A percentile compares a stretch with the other conserved stretches of the same genome.
Conservation (phyloP, 2,888 invertebrate species). For the Alcis repandata region DNA sequence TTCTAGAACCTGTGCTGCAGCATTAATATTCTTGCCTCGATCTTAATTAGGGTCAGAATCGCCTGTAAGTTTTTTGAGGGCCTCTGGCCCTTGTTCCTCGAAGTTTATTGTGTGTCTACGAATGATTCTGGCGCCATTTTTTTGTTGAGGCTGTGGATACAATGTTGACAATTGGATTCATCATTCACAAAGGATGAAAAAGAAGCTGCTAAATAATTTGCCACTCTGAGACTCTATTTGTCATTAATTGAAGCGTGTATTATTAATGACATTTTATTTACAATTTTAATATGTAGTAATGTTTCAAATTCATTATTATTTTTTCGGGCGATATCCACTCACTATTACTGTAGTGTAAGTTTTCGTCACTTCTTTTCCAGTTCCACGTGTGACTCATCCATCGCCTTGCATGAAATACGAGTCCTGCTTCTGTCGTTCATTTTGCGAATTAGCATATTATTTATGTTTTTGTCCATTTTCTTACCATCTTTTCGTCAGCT, state of each 20-base stretch:
- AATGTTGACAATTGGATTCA: constrained; percentile 40
- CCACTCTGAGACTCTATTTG: constrained; percentile 36
- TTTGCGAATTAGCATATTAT: no score
- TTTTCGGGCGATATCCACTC: not conserved
- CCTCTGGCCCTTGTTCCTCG: constrained; percentile 49
- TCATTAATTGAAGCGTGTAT: constrained; percentile 22
- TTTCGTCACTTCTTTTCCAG: no score
- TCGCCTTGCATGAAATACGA: no score
- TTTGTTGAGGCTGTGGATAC: constrained; percentile 35
- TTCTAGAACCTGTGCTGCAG: constrained; percentile 10
- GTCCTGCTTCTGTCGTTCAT: no score
- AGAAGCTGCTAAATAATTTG: constrained; percentile 41
- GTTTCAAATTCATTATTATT: not conserved
- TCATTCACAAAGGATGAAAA: constrained; percentile 36
- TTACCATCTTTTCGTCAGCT: no score
- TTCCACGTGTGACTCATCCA: no score
- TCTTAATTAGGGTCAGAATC: constrained; percentile 30
- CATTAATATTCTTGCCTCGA: constrained; percentile 41
- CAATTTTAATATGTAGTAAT: not conserved
- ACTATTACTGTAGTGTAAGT: no score
- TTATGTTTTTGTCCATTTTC: no score
- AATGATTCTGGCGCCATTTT: constrained; percentile 58
- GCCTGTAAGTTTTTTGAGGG: constrained; percentile 35
- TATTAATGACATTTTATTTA: constrained; percentile 11
- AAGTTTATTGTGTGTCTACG: constrained; percentile 57